phyloP scores from a whole-genome alignment of 2,888 invertebrate genomes.

The Drosophila heteroneura region DNA sequence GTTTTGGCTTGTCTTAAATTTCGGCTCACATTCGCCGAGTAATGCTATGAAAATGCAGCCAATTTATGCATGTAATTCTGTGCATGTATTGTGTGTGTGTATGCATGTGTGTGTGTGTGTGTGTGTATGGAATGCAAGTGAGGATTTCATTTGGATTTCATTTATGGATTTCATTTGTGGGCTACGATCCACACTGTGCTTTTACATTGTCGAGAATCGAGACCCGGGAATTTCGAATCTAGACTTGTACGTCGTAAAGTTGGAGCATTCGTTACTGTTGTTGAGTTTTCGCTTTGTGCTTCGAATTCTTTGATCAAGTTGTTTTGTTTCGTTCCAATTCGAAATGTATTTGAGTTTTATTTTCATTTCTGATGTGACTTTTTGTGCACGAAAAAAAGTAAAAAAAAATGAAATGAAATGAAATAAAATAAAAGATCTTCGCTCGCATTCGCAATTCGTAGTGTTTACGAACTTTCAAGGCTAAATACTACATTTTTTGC shows the following conservation, averaged over 20 bases:
- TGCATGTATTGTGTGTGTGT: too few relatives aligned
- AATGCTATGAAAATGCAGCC: background rate
- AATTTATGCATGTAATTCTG: background rate
- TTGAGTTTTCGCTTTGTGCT: slow-evolving; percentile 6
- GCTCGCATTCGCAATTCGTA: slow-evolving; percentile 66
- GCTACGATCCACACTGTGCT: background rate
- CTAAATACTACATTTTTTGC: slow-evolving; percentile 76
- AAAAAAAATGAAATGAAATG: slow-evolving; percentile 7
- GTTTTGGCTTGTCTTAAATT: slow-evolving; percentile 14
- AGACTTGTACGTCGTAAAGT: background rate
- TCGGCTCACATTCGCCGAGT: slow-evolving; percentile 20
- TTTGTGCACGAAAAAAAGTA: slow-evolving; percentile 23
- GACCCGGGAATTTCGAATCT: background rate
- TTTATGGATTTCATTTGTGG: background rate
- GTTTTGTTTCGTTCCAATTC: slow-evolving; percentile 30
- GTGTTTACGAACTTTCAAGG: slow-evolving; percentile 82
- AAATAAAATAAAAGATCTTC: slow-evolving; percentile 57
- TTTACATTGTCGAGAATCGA: background rate
- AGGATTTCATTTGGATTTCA: background rate
- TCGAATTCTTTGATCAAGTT: slow-evolving; percentile 18
- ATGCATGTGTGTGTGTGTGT: background rate
- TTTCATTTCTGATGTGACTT: slow-evolving; percentile 36
- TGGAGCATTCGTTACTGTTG: slow-evolving; percentile 14
- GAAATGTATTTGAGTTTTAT: slow-evolving; percentile 42
- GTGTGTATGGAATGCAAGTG: background rate